These are phyloP conservation scores for Nannospalax galili DNA, from an alignment of 2,113 vertebrate species.

Conservation along the genomic window DNA sequence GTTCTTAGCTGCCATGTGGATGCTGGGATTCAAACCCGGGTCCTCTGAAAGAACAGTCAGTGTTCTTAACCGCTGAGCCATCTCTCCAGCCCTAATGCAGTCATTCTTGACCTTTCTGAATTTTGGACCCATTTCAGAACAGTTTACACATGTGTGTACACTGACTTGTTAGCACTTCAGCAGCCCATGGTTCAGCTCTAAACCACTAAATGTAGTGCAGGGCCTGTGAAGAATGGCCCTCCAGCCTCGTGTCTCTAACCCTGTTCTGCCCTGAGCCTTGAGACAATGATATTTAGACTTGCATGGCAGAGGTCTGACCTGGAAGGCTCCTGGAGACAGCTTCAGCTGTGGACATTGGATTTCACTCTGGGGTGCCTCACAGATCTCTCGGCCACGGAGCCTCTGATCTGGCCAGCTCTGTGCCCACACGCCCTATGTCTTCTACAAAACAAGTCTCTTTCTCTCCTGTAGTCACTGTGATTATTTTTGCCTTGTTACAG, in stretches of 20 bases:
- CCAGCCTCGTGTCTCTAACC: fast-evolving
- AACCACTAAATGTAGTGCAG: background rate
- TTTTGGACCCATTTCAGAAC: background rate
- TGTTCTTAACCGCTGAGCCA: too few species aligned
- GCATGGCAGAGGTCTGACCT: background rate
- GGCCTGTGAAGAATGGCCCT: background rate
- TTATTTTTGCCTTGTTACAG: background rate
- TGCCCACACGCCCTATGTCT: background rate
- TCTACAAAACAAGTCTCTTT: background rate
- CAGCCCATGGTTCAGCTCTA: background rate
- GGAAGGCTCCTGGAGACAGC: background rate
- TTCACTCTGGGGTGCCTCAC: fast-evolving
- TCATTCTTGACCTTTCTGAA: background rate
- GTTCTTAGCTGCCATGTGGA: too few species aligned
- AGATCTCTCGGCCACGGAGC: fast-evolving
- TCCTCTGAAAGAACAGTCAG: too few species aligned
- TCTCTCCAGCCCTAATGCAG: background rate
- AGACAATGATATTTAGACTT: background rate
- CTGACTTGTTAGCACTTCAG: background rate
- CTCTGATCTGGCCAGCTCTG: background rate
- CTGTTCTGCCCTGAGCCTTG: background rate
- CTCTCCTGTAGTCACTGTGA: background rate
- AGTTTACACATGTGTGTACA: background rate
- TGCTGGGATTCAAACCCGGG: too few species aligned
- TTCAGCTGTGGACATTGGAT: background rate